A percentile compares a stretch with the other conserved stretches of the same genome.
Conservation (phyloP, 2,797 vertebrate species). For the Neosalanx taihuensis region DNA sequence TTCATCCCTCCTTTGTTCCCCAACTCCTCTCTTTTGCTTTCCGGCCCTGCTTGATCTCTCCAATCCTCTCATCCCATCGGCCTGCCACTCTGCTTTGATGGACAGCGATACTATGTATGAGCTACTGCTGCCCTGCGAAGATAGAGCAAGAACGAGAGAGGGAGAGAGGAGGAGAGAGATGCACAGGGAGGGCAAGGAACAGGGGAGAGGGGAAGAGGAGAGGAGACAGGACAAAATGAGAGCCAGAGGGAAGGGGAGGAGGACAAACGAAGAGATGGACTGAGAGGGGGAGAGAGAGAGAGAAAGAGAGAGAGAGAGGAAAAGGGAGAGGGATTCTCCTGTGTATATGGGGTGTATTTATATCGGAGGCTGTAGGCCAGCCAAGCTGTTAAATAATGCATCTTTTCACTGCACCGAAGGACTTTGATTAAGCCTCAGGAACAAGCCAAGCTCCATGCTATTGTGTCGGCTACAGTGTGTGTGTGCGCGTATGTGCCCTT, state of each 20-base stretch:
- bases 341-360: background rate
- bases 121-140: background rate
- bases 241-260: background rate
- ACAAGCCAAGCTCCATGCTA: constrained; percentile 26
- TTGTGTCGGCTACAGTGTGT: constrained; percentile 3
- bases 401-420: constrained; percentile 60
- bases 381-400: constrained; percentile 69
- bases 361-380: constrained; percentile 53
- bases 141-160: background rate
- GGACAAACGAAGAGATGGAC: background rate
- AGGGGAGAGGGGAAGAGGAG: background rate
- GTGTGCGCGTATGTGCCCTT: constrained; percentile 12
- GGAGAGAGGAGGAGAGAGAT: background rate
- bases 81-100: background rate
- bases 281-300: background rate
- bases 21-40: background rate
- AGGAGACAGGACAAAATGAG: background rate
- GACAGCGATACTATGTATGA: background rate
- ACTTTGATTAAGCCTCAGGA: constrained; percentile 52
- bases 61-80: background rate
- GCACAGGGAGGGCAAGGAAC: background rate
- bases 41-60: background rate
- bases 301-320: background rate
- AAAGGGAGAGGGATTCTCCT: background rate
- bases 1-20: background rate